Base-by-base conservation (phyloP, 2,113 vertebrate genomes). In the Nibea coibor region DNA sequence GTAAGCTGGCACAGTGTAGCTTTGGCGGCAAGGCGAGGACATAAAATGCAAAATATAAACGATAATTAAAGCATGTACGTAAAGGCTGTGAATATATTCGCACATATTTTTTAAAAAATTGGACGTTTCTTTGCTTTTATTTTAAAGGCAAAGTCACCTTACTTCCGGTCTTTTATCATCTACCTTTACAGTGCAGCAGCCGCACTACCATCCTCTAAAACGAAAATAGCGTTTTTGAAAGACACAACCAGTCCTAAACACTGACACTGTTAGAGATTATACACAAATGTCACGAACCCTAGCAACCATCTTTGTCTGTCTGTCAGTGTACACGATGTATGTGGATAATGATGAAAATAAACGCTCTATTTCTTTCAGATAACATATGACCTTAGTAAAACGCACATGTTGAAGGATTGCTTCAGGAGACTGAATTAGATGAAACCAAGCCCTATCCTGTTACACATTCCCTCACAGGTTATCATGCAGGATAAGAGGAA, bases 401-500 rank as follows among this genome's bases (percentile, higher is more conserved):
- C 8, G 48, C 5, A 62, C 8, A 48, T 11, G 22, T 17, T 51
- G 15, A n/a, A 64, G 10, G 24, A 31, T 22, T 42, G 17, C 61
- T 43, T 28, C n/a, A n/a, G n/a, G 19, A 28, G 4, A 17, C 50
- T 22, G n/a, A 58, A 39, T 56, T 17, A 15, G 4, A 71, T 61
- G 0, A 26, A 45, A n/a, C 24, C 64, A 45, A 61, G 56, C 77
- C 74, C 45, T 54, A 51, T 79, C 74, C 42, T 54, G 51, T 51
- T 20, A 39, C 70, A 24, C 61, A 43, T 61, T 74, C 50, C 42
- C 35, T 43, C 48, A n/a, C 76, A 78, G 76, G 48, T 72, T 11
- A 63, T 39, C 48, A 82, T 90, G 87, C 66, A 87, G 54, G 12
- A 82, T 20, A 95, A 94, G 95, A 93, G 84, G 75, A 91, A 94